Base-by-base conservation (phyloP, 2,888 invertebrate genomes). In the Eucera pruinosa region DNA sequence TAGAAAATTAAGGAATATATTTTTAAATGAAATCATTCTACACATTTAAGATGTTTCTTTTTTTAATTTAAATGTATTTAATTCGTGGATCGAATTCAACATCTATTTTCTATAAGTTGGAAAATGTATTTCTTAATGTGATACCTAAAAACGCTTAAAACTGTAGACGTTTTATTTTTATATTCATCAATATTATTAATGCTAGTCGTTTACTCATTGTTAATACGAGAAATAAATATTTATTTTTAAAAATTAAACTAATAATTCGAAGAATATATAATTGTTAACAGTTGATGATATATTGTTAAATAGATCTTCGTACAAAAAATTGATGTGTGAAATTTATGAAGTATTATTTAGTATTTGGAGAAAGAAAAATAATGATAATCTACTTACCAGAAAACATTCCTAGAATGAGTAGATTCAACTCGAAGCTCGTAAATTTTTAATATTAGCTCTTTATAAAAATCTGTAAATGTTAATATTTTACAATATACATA, bases 351-450 rank as follows among this genome's bases (percentile, higher is more conserved):
- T 47, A 27, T 33, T 36, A 52, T 33, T 61, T n/a, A n/a, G n/a
- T n/a, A n/a, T n/a, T n/a, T n/a, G n/a, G n/a, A n/a, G n/a, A n/a
- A n/a, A n/a, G n/a, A n/a, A n/a, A n/a, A n/a, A n/a, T n/a, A n/a
- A 47, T 6, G 11, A 20, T 25, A 33, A 20, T 41, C 55, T 73
- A 75, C 75, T 75, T 75, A 76, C 76, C 76, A 60, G 20, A 45
- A 36, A 62, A 39, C 30, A 57, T 75, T 50, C 55, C 30, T 75
- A 47, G 13, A 64, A 55, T 41, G 18, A 55, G 6, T 39, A 76
- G 25, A 57, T 60, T 67, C 20, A 36, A 36, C 6, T 58, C 39
- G 9, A 62, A 9, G 1, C 25, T 27, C 36, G n/a, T 27, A 27
- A 50, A 57, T 20, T 39, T 27, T 41, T 27, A 39, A 33, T 36